Evolutionary conservation across 2,888 invertebrate species (phyloP).

Genomic region (Xestia rhomboidea): DNA sequence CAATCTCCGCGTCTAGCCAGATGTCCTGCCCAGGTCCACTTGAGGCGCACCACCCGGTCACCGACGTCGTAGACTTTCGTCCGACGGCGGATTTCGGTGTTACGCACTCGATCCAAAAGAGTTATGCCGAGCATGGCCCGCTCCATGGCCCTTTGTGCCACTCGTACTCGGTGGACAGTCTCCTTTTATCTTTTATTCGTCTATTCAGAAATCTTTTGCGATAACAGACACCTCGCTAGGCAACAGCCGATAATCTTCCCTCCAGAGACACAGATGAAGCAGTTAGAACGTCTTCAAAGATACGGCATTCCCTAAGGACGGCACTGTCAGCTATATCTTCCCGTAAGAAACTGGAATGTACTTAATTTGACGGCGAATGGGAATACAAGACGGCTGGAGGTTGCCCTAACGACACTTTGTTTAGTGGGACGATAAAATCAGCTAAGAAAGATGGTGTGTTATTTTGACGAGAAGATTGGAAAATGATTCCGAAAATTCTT

Average conservation of each 20-base stretch:
- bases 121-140: no score
- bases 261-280: conserved; percentile 58
- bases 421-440: conserved; percentile 29
- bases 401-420: conserved; percentile 33
- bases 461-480: no score
- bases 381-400: conserved; percentile 61
- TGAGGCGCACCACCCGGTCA: no score
- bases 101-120: no score
- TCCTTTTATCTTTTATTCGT: conserved; percentile 24
- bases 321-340: conserved; percentile 60
- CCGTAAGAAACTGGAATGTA: conserved; percentile 60
- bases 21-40: no score
- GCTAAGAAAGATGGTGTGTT: not conserved
- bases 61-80: no score
- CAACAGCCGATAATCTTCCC: conserved; percentile 57
- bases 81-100: no score
- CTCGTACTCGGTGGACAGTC: no score
- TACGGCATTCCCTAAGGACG: conserved; percentile 64
- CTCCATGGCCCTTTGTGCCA: no score
- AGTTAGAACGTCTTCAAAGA: conserved; percentile 58
- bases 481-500: no score
- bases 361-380: conserved; percentile 67
- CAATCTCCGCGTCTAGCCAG: no score
- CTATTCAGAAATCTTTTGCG: conserved; percentile 20
- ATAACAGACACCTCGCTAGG: conserved; percentile 33